Evolutionary conservation across 2,797 vertebrate genomes (phyloP), one percentile per base, ranked within the genome.

Genomic region (Cyprinodon diabolis): DNA sequence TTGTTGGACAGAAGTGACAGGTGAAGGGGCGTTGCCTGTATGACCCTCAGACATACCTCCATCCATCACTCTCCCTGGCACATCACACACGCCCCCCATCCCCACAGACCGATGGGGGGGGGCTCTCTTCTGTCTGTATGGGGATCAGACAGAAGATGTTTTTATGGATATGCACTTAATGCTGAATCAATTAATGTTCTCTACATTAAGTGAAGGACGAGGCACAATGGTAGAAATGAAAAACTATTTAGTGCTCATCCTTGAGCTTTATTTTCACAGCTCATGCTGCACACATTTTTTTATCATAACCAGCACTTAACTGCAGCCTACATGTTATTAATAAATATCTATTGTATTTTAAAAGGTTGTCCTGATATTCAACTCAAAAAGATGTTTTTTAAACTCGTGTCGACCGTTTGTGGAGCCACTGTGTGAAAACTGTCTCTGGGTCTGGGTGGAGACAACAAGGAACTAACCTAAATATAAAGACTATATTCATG

Each of bases 21-120:
- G 93, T 94, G 93, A 92, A 87, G 86, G 90, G 93, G 94, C 82
- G 92, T 91, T 68, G 86, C 23, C 4, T 66, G 66, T 63, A 73
- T 21, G 4, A 55, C 71, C 72, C 71, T 81, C 80, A 82, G 15
- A 86, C 85, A 85, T 84, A 84, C 79, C 76, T 89, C 65, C 86
- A 92, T 93, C 89, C 89, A 91, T 92, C 91, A 92, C 84, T 85
- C 81, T 83, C 62, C 7, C 30, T 88, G 90, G 81, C 91, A 90
- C 62, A 1, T 19, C 69, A 4, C 75, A 69, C 81, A 92, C 87
- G 49, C 90, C 91, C 83, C 79, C 79, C 73, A 79, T 81, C 80
- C 81, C 77, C 71, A 75, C 77, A 70, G 72, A 76, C 51, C 47
- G 83, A 66, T 75, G 69, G 78, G 72, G 71, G 85, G 23, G 63